Evolutionary conservation across 1,140 invertebrate species (phyloP).

Genomic region (Euura saliciscinereae): DNA sequence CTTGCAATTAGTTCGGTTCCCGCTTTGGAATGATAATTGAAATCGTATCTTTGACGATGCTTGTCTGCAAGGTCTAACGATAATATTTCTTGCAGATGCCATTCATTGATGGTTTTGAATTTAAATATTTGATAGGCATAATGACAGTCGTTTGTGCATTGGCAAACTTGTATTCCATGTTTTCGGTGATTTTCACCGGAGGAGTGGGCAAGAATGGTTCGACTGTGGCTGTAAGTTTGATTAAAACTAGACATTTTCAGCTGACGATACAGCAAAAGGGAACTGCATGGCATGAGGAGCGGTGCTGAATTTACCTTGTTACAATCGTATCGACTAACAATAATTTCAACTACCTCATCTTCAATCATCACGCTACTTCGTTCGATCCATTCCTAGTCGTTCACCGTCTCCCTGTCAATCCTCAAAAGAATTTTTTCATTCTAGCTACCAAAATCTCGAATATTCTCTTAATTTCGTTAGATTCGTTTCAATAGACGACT

Average conservation of each 20-base stretch:
- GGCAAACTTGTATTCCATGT: slow-evolving; percentile 71
- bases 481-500: no score
- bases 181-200: slow-evolving; percentile 85
- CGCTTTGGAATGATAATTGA: background rate
- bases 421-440: background rate
- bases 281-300: slow-evolving; percentile 58
- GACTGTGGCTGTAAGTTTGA: slow-evolving; percentile 81
- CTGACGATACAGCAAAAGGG: slow-evolving; percentile 47
- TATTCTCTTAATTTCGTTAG: background rate
- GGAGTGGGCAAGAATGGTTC: slow-evolving; percentile 97
- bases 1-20: no score
- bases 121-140: slow-evolving; percentile 76
- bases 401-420: background rate
- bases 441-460: background rate
- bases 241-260: slow-evolving; percentile 38
- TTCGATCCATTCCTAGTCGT: background rate
- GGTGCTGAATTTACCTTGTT: slow-evolving; percentile 42
- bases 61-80: slow-evolving; percentile 33
- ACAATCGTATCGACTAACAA: slow-evolving; percentile 12
- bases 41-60: background rate
- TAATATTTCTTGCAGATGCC: slow-evolving; percentile 59
- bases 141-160: slow-evolving; percentile 72
- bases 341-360: slow-evolving; percentile 8
- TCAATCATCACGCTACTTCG: background rate
- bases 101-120: slow-evolving; percentile 68